A percentile compares a stretch with the other conserved stretches of the same genome.
These are phyloP conservation scores for Lophius piscatorius DNA, from an alignment of 2,113 vertebrate species.

Conservation along the genomic window DNA sequence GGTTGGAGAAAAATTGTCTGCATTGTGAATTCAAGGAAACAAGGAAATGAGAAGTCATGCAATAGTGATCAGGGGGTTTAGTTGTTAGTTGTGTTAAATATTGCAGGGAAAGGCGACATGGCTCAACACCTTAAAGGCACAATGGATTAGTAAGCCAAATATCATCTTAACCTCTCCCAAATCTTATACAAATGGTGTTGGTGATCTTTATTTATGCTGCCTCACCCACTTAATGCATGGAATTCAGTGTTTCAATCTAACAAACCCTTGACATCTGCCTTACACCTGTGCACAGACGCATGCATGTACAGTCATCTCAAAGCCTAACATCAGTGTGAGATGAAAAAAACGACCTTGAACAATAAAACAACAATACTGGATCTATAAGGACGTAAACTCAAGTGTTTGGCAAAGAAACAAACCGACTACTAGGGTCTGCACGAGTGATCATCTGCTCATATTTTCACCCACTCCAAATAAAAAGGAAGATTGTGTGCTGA, in stretches of 20 bases:
- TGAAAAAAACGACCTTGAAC: slow-evolving; percentile 11
- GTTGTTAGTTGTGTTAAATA: slow-evolving; percentile 16
- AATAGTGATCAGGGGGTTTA: slow-evolving; percentile 38
- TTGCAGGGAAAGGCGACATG: slow-evolving; percentile 47
- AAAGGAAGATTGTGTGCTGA: slow-evolving; percentile 55
- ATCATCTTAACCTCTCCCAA: slow-evolving; percentile 31
- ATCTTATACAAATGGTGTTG: slow-evolving; percentile 8
- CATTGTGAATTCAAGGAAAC: slow-evolving; percentile 17
- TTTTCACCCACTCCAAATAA: slow-evolving; percentile 29
- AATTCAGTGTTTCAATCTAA: slow-evolving; percentile 7
- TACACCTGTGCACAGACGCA: slow-evolving; percentile 30
- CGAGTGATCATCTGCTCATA: slow-evolving; percentile 41
- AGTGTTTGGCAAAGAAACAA: slow-evolving; percentile 69
- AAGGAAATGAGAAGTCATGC: slow-evolving; percentile 22
- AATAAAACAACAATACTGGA: slow-evolving; percentile 1
- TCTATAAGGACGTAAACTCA: slow-evolving; percentile 30
- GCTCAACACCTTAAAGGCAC: slow-evolving; percentile 70
- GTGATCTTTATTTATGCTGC: slow-evolving; percentile 12
- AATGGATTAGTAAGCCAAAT: slow-evolving; percentile 54
- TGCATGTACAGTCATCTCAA: slow-evolving; percentile 2
- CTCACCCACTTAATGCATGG: slow-evolving; percentile 13
- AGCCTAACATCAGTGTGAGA: slow-evolving; percentile 1
- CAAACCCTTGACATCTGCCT: slow-evolving; percentile 1
- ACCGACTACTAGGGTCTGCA: slow-evolving; percentile 22
- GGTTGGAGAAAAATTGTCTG: slow-evolving; percentile 6